Evolutionary conservation across 2,113 vertebrate species (phyloP).

Genomic region (Pithys albifrons): DNA sequence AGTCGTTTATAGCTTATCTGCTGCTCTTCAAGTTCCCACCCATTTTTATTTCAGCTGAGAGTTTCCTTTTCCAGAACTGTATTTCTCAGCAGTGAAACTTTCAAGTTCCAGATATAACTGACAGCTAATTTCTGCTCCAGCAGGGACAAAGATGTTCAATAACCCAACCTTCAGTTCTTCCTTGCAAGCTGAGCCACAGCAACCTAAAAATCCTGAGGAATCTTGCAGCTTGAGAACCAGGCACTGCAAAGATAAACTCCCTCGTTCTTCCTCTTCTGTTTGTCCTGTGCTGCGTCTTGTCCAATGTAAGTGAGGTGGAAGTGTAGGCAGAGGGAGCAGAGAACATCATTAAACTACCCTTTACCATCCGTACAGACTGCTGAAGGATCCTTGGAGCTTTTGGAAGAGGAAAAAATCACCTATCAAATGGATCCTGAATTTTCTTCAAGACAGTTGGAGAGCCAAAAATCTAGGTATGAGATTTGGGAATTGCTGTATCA

Average conservation of each 20-base stretch:
- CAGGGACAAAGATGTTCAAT: not conserved
- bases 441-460: not conserved
- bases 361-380: accelerated
- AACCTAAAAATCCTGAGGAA: not conserved
- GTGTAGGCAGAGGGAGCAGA: not conserved
- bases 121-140: not conserved
- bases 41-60: not conserved
- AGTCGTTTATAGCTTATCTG: not conserved
- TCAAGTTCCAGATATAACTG: not conserved
- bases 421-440: not conserved
- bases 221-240: not conserved
- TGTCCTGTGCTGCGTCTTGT: not conserved
- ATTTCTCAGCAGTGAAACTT: not conserved
- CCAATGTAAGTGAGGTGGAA: accelerated
- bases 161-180: not conserved
- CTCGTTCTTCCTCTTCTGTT: not conserved
- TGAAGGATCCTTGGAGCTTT: not conserved
- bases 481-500: not conserved
- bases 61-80: not conserved
- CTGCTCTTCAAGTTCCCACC: not conserved
- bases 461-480: not conserved
- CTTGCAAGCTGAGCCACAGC: not conserved
- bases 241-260: not conserved
- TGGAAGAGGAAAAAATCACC: not conserved
- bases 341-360: not conserved